A percentile compares a stretch with the other conserved stretches of the same genome.
Evolutionary conservation across 2,113 vertebrate species (phyloP).

Genomic region (Istiophorus platypterus): DNA sequence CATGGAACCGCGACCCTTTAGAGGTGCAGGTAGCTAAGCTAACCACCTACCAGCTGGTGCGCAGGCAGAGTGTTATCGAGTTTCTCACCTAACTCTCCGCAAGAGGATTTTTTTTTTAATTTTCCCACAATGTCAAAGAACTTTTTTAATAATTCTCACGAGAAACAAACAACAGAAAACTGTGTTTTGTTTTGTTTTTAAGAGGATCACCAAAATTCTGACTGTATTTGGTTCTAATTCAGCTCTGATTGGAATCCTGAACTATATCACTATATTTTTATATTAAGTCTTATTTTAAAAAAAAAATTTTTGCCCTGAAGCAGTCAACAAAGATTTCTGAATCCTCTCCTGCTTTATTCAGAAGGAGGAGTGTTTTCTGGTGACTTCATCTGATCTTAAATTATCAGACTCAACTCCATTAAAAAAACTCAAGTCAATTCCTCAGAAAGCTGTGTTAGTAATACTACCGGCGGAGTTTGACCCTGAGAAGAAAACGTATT

Average conservation of each 20-base stretch:
- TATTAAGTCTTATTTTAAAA: neutral
- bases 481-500: neutral
- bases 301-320: too few relatives aligned
- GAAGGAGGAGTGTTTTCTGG: neutral
- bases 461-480: slow-evolving; percentile 19
- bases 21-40: neutral
- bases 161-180: neutral
- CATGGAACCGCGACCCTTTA: neutral
- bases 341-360: neutral
- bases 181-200: too few relatives aligned
- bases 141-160: neutral
- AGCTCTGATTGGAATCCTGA: too few relatives aligned
- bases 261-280: neutral
- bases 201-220: neutral
- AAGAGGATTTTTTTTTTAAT: neutral
- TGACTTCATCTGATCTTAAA: too few relatives aligned
- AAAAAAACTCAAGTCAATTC: neutral
- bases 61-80: too few relatives aligned
- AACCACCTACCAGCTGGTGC: too few relatives aligned
- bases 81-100: neutral
- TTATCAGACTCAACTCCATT: too few relatives aligned
- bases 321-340: too few relatives aligned
- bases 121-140: neutral
- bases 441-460: neutral
- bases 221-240: neutral